A percentile compares a stretch with the other conserved stretches of the same genome.
These are phyloP conservation scores for Pristionchus japonicus DNA, from an alignment of 2,888 invertebrate species.

Conservation along the genomic window DNA sequence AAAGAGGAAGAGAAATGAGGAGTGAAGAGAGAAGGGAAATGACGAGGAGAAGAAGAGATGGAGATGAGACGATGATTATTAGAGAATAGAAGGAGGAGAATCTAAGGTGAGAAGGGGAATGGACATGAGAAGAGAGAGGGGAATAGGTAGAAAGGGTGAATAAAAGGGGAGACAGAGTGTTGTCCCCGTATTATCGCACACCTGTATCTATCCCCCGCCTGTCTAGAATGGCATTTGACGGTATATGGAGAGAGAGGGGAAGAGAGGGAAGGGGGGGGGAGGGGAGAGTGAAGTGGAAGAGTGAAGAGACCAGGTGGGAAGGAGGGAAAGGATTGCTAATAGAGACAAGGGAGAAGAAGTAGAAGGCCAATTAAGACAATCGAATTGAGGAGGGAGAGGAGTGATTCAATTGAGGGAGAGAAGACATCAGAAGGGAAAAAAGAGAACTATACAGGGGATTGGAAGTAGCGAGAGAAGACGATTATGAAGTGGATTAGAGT, in stretches of 20 bases:
- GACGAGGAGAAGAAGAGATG: not conserved
- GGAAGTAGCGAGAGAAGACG: not conserved
- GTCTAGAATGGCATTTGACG: conserved; percentile 16
- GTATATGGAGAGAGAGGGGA: conserved; percentile 50
- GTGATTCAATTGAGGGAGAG: not conserved
- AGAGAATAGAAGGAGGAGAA: conserved; percentile 12
- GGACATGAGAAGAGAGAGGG: not conserved
- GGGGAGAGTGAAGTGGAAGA: not conserved
- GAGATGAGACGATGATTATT: conserved; percentile 1
- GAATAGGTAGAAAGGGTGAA: not conserved
- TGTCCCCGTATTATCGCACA: conserved; percentile 8
- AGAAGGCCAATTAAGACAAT: not conserved
- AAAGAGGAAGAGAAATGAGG: not conserved
- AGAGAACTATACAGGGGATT: not conserved
- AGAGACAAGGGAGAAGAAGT: not conserved
- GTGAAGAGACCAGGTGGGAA: conserved; percentile 2
- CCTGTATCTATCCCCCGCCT: conserved; percentile 37
- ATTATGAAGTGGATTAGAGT: not conserved
- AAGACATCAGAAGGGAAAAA: not conserved
- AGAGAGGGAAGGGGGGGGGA: not conserved
- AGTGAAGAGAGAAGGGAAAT: not conserved
- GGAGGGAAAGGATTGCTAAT: not conserved
- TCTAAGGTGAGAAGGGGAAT: not conserved
- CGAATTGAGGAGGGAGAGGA: not conserved
- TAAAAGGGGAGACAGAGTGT: not conserved